Evolutionary conservation across 2,113 vertebrate species (phyloP), one percentile per base, ranked within the genome.

Genomic region (Chaenogobius annularis): DNA sequence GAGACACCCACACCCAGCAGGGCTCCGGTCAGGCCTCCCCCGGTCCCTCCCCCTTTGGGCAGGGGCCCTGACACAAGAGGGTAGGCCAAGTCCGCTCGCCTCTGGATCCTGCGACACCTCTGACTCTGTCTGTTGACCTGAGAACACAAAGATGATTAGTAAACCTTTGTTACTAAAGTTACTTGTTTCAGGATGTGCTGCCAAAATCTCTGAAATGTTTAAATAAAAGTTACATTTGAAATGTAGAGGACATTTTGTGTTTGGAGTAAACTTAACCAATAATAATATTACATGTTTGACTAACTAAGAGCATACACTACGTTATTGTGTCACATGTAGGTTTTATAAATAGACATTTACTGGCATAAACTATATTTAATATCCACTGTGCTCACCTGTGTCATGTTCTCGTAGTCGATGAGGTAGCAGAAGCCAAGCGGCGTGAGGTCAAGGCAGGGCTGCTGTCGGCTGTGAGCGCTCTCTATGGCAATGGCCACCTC

Each of bases 401-500:
- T 97, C 98, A 99, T 99, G 92, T 93, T 96, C 90, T 95, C 94
- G 76, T 95, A 97, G 88, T 96, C 96, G 80, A 99, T 95, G 90
- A 98, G 92, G 93, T 98, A 97, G 93, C 96, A 96, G 92, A 99
- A 97, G 82, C 98, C 98, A 35, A 99, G 95, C 0, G 97, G 94
- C 11, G 96, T 95, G 74, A 99, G 94, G 90, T 99, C 97, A 66
- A 99, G 92, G 94, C 96, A 96, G 17, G 96, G 94, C 81, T 98
- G 97, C 91, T 95, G 96, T 78, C 96, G 96, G 85, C 93, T 95
- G 67, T 97, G 95, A 66, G 95, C 96, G 0, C 90, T 95, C 92
- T 99, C 97, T 84, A 99, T 97, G 85, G 96, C 94, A 68, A 99
- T 96, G 91, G 95, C 95, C 87, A 99, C 96, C 89, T 99, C 97